A percentile compares a stretch with the other conserved stretches of the same genome.
These are phyloP conservation scores for Terrapene triunguis DNA, from an alignment of 2,113 vertebrate species.

Conservation along the genomic window DNA sequence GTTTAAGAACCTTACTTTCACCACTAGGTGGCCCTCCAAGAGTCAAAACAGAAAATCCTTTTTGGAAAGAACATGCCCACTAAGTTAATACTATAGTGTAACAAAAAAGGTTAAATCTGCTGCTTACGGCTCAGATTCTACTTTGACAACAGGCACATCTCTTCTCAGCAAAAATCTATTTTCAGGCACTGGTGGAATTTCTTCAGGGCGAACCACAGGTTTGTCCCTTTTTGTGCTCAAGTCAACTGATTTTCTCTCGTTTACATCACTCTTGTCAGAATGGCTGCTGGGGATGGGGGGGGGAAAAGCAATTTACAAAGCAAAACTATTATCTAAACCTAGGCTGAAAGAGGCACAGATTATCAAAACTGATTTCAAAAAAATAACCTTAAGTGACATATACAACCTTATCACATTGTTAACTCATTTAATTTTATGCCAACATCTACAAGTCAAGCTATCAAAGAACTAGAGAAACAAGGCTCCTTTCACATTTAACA, in stretches of 20 bases:
- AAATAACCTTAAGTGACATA: neutral
- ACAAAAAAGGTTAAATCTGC: neutral
- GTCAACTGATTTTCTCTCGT: conserved; percentile 82
- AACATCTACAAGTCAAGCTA: neutral
- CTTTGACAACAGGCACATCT: conserved; percentile 85
- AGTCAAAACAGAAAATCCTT: neutral
- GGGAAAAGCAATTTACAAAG: neutral
- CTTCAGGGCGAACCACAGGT: conserved; percentile 94
- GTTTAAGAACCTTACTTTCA: neutral
- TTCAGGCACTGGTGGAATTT: conserved; percentile 97
- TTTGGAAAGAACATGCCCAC: neutral
- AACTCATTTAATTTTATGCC: neutral
- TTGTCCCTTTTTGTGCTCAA: conserved; percentile 90
- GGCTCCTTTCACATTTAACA: neutral
- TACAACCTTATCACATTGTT: neutral
- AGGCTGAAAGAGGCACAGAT: neutral
- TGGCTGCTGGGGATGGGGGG: conserved; percentile 68
- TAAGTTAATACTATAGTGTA: neutral
- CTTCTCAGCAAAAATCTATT: conserved; percentile 95
- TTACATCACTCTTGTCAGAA: conserved; percentile 77
- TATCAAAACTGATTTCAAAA: neutral
- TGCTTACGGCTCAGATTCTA: conserved; percentile 87
- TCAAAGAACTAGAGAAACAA: accelerated
- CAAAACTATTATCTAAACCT: neutral
- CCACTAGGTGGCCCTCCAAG: neutral